Evolutionary conservation across 2,113 vertebrate species (phyloP).

Genomic region (Terrapene triunguis): DNA sequence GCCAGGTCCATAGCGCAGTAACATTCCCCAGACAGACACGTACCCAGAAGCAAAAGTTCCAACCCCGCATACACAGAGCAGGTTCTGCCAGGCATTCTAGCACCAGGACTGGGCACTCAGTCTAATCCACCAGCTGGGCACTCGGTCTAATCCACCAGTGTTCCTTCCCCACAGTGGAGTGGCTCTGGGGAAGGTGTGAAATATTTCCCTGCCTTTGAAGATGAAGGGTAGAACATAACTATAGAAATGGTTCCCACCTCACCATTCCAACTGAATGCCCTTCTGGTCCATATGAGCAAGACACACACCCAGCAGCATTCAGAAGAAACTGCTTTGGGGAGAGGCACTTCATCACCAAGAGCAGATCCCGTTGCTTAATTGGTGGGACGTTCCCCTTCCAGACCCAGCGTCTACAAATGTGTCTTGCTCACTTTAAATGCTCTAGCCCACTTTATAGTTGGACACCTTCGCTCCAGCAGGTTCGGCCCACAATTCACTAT

Average conservation of each 20-base stretch:
- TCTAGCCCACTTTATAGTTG: background rate
- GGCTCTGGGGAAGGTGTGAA: background rate
- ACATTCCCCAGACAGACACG: fast-evolving
- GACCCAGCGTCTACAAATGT: background rate
- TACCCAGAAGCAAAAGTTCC: background rate
- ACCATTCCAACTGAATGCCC: background rate
- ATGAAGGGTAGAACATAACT: background rate
- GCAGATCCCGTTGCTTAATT: background rate
- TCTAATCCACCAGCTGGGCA: no score
- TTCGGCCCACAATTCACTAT: background rate
- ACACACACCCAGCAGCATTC: background rate
- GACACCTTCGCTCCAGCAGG: background rate
- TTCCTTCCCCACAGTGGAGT: background rate
- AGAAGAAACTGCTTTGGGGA: background rate
- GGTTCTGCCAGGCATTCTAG: background rate
- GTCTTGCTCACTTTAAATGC: background rate
- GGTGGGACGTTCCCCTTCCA: background rate
- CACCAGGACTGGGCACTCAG: background rate
- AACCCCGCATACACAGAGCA: background rate
- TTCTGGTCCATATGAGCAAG: background rate
- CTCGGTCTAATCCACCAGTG: no score
- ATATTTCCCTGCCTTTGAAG: background rate
- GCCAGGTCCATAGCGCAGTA: background rate
- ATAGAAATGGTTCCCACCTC: background rate
- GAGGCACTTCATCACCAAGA: background rate